Percentiles rank a stretch among this genome's conserved stretches.
Conservation (phyloP, 2,888 invertebrate genomes). For the Apotomis turbidana region DNA sequence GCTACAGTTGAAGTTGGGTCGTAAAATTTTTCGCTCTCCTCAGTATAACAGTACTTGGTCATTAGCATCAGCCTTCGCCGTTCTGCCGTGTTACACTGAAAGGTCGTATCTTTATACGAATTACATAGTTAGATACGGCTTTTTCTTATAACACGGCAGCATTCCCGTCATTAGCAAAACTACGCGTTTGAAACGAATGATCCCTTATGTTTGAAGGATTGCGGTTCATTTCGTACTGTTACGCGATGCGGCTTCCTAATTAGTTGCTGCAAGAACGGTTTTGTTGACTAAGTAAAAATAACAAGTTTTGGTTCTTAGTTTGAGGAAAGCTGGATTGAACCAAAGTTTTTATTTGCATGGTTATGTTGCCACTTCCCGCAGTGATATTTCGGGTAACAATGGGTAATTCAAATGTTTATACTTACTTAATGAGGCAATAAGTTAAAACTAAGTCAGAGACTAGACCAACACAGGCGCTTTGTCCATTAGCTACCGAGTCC, state of each 20-base stretch:
- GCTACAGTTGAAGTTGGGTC: slow-evolving; percentile 13
- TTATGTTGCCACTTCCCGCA: no score
- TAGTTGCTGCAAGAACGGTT: slow-evolving; percentile 16
- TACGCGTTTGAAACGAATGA: not conserved
- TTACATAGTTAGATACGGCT: no score
- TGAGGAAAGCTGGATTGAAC: no score
- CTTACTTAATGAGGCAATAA: no score
- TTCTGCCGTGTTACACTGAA: no score
- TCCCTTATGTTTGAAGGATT: not conserved
- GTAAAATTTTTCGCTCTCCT: slow-evolving; percentile 2
- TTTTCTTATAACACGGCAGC: not conserved
- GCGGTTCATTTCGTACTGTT: slow-evolving; percentile 5
- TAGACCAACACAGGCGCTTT: no score
- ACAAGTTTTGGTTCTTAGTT: not conserved
- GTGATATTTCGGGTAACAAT: no score
- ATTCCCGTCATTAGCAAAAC: slow-evolving; percentile 20
- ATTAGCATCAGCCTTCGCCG: slow-evolving; percentile 25
- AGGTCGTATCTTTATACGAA: no score
- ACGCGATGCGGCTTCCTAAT: slow-evolving; percentile 1
- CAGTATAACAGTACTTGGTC: slow-evolving; percentile 21
- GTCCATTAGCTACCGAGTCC: no score
- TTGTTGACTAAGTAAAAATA: not conserved
- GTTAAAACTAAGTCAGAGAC: no score
- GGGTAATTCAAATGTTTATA: no score
- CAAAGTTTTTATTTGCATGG: no score